Evolutionary conservation across 2,797 vertebrate genomes (phyloP).

Genomic region (Tiaroga cobitis): DNA sequence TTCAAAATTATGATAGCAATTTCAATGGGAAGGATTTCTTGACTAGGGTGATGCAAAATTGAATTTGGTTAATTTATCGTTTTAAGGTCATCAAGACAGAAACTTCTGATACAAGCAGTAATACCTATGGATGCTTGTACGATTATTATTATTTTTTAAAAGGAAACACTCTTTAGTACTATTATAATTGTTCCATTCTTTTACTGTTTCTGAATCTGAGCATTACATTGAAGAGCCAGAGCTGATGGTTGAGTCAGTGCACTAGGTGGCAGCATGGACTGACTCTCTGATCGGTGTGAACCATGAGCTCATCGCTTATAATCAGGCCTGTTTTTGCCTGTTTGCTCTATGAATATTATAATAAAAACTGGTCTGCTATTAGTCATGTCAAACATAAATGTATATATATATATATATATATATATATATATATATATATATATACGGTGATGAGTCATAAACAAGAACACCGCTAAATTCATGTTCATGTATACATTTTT

Average conservation of each 20-base stretch:
- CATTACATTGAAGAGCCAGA: neutral
- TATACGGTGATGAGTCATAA: neutral
- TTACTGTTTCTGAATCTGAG: neutral
- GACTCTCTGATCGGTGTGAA: neutral
- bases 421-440: no score
- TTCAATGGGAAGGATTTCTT: neutral
- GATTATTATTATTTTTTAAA: neutral
- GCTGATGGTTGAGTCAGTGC: neutral
- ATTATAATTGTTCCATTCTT: neutral
- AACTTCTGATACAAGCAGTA: neutral
- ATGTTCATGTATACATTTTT: no score
- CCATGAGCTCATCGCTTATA: neutral
- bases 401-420: no score
- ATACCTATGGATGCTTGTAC: neutral
- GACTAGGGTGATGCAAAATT: neutral
- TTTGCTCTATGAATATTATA: neutral
- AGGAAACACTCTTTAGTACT: neutral
- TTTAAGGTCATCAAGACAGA: neutral
- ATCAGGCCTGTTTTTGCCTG: neutral
- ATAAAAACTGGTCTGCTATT: neutral
- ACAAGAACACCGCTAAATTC: neutral
- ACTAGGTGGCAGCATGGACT: conserved; percentile 34
- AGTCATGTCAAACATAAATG: neutral
- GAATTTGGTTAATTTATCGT: neutral
- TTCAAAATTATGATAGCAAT: neutral